Percentiles rank a stretch among this genome's conserved stretches.
phyloP scores from a whole-genome alignment of 2,888 invertebrate species.

The Rhagonycha fulva region DNA sequence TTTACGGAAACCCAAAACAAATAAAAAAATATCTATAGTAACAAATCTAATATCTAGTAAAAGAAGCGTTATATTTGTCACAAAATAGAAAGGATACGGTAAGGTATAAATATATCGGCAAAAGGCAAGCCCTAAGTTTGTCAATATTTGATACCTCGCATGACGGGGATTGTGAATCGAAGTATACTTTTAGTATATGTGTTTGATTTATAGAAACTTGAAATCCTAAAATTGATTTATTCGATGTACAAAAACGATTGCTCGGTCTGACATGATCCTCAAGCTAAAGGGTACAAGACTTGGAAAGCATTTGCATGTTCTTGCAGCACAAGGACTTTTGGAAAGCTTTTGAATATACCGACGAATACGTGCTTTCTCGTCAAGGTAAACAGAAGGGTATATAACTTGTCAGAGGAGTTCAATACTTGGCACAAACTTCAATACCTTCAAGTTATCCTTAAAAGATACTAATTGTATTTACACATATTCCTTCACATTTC shows the following conservation, averaged over 20 bases:
- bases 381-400: conserved; percentile 22
- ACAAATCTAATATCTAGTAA: neutral
- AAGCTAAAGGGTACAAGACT: conserved; percentile 9
- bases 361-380: conserved; percentile 21
- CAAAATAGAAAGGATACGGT: neutral
- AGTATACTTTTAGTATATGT: conserved; percentile 14
- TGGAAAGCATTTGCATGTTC: conserved; percentile 30
- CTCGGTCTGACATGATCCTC: conserved; percentile 12
- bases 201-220: conserved; percentile 13
- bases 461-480: conserved; percentile 11
- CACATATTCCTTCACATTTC: neutral
- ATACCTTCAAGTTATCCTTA: conserved; percentile 8
- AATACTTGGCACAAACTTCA: conserved; percentile 7
- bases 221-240: conserved; percentile 16
- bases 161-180: conserved; percentile 13
- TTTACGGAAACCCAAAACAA: neutral
- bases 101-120: neutral
- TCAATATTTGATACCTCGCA: conserved; percentile 19
- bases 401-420: conserved; percentile 12
- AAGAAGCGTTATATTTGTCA: neutral
- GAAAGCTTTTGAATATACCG: conserved; percentile 23
- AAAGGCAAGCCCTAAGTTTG: neutral
- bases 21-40: neutral
- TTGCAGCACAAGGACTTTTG: conserved; percentile 11
- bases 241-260: conserved; percentile 4